Evolutionary conservation across 2,888 invertebrate species (phyloP).

Genomic region (Colostygia pectinataria): DNA sequence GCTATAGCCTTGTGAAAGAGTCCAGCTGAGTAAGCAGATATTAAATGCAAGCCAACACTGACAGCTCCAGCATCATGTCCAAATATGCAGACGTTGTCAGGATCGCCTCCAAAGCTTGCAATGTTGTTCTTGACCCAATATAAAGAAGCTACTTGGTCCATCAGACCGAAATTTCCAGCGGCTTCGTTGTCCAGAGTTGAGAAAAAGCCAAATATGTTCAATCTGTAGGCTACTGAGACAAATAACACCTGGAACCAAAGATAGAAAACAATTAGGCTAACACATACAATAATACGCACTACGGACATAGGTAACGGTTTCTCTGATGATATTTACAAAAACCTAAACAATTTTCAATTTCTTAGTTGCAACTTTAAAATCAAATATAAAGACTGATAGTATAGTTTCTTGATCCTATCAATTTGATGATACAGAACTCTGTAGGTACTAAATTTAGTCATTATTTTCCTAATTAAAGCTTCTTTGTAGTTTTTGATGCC

Average conservation of each 20-base stretch:
- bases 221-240: slow-evolving; percentile 89
- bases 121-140: slow-evolving; percentile 91
- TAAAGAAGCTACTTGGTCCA: slow-evolving; percentile 91
- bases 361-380: too few species aligned
- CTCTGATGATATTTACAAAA: too few species aligned
- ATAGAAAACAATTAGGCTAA: too few species aligned
- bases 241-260: slow-evolving; percentile 86
- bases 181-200: slow-evolving; percentile 90
- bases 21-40: slow-evolving; percentile 85
- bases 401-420: too few species aligned
- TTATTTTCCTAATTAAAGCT: too few species aligned
- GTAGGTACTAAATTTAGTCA: too few species aligned
- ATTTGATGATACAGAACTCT: too few species aligned
- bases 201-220: slow-evolving; percentile 93
- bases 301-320: too few species aligned
- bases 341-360: too few species aligned
- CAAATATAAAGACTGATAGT: too few species aligned
- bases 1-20: slow-evolving; percentile 89
- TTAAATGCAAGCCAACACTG: slow-evolving; percentile 89
- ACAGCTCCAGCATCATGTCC: slow-evolving; percentile 92
- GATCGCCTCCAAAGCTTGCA: slow-evolving; percentile 88
- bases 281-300: too few species aligned
- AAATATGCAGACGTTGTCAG: slow-evolving; percentile 88
- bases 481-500: too few species aligned
- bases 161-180: slow-evolving; percentile 90